Conservation (phyloP, 1,140 invertebrate species). For the Drosophila setifemur region DNA sequence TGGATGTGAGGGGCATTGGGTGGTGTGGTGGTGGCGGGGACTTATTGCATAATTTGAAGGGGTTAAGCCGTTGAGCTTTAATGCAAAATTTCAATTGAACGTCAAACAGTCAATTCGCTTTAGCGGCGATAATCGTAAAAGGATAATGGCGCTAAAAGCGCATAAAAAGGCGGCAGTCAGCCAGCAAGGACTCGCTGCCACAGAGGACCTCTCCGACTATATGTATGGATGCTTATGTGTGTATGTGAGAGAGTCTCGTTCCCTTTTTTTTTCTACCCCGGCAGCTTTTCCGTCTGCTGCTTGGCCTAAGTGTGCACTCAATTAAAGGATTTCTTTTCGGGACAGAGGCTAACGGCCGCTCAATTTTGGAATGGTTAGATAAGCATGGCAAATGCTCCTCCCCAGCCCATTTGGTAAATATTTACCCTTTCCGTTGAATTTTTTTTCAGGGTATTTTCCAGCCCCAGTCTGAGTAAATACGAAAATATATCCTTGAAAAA, state of each 20-base stretch:
- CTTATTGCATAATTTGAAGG: conserved; percentile 79
- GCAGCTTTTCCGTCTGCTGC: conserved; percentile 29
- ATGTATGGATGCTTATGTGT: neutral
- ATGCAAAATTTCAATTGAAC: conserved; percentile 81
- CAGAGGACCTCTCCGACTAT: neutral
- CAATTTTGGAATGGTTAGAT: conserved; percentile 51
- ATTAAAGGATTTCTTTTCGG: conserved; percentile 70
- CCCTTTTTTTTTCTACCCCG: neutral
- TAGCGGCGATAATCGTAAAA: conserved; percentile 79
- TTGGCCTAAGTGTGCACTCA: conserved; percentile 74
- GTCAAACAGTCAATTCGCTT: conserved; percentile 81
- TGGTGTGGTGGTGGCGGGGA: neutral
- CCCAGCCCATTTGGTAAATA: neutral
- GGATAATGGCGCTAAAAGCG: conserved; percentile 79
- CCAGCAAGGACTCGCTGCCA: conserved; percentile 5
- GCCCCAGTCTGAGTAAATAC: too few relatives aligned
- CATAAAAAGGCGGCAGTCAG: conserved; percentile 65
- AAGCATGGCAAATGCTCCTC: conserved; percentile 6
- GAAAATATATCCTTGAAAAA: too few relatives aligned
- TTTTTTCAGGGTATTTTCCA: too few relatives aligned
- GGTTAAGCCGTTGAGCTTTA: conserved; percentile 81
- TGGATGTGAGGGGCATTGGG: neutral
- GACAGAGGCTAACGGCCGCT: conserved; percentile 36
- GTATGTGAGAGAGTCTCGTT: neutral
- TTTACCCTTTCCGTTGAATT: neutral